Evolutionary conservation across 2,113 vertebrate genomes (phyloP), one percentile per base, ranked within the genome.

Genomic region (Plecotus auritus): DNA sequence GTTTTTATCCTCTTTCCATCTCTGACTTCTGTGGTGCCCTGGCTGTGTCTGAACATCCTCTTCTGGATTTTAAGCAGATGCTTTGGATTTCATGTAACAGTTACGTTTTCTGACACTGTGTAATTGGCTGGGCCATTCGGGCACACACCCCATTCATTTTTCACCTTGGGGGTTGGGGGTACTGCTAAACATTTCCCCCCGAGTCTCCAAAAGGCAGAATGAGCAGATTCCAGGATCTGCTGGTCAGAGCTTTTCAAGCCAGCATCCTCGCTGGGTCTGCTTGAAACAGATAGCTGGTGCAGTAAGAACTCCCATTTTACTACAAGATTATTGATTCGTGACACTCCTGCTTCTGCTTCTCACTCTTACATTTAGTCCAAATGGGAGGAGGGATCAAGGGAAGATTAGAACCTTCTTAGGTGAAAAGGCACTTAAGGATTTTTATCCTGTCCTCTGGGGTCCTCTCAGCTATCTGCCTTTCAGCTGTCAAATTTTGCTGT

Each of bases 151-250:
- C 30, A 1, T 80, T 2, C 20, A 16, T n/a, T 69, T 49, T 61
- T 59, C 40, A 32, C 23, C 59, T 51, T 13, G 20, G 0, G 1
- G 49, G 47, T 13, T 4, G 0, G 0, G 42, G 61, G 18, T 6
- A 1, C 42, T 70, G 47, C 42, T 47, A 5, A 74, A 20, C n/a
- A 9, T 30, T 76, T 66, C n/a, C 74, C 59, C 49, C 4, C 22
- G 9, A 28, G 37, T 11, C 18, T 91, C 30, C 49, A 7, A 2
- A 26, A 37, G 81, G 1, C n/a, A 51, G 66, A n/a, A 49, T 22
- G 14, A 17, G 59, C 64, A 13, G 13, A 9, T 35, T 4, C 82
- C 54, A 45, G 61, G 7, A 56, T 2, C 9, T 0, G 2, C n/a
- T 54, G 13, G 45, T n/a, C 40, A 45, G 20, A 4, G 4, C 49